These are phyloP conservation scores for Volucella bombylans DNA, from an alignment of 2,888 invertebrate species.

Conservation along the genomic window DNA sequence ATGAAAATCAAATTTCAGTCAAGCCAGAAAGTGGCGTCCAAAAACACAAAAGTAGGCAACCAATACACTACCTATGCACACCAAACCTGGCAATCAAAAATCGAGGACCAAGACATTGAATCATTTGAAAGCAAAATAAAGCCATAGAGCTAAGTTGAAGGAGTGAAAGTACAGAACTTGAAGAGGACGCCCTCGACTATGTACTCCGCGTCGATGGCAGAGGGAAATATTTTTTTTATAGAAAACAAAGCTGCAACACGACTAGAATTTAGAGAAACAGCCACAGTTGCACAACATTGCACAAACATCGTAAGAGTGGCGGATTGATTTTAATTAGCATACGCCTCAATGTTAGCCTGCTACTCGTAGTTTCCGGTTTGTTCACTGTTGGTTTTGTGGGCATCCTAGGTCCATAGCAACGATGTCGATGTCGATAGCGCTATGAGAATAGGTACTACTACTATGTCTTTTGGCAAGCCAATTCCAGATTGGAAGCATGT, in stretches of 20 bases:
- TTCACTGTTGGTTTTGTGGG: slow-evolving; percentile 13
- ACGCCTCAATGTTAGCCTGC: slow-evolving; percentile 37
- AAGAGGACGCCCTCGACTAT: slow-evolving; percentile 22
- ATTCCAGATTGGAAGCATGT: slow-evolving; percentile 40
- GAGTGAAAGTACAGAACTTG: slow-evolving; percentile 45
- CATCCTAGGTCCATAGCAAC: neutral
- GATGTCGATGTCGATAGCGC: neutral
- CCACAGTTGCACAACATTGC: slow-evolving; percentile 69
- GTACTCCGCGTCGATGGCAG: slow-evolving; percentile 25
- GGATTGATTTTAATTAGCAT: slow-evolving; percentile 74
- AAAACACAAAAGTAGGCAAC: slow-evolving; percentile 31
- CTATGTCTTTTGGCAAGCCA: neutral
- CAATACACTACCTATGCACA: slow-evolving; percentile 11
- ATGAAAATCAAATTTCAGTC: slow-evolving; percentile 70
- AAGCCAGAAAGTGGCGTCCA: slow-evolving; percentile 7
- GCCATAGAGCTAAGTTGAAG: slow-evolving; percentile 37
- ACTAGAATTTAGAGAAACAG: slow-evolving; percentile 49
- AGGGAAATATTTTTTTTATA: neutral
- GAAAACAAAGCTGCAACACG: slow-evolving; percentile 12
- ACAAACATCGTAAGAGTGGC: slow-evolving; percentile 68
- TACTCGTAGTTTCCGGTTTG: neutral
- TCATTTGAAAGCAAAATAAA: slow-evolving; percentile 52
- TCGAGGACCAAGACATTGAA: slow-evolving; percentile 42
- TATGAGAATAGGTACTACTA: neutral
- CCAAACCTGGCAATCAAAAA: neutral